A percentile compares a stretch with the other conserved stretches of the same genome.
These are phyloP conservation scores for Anableps anableps DNA, from an alignment of 2,797 vertebrate genomes.

Conservation along the genomic window DNA sequence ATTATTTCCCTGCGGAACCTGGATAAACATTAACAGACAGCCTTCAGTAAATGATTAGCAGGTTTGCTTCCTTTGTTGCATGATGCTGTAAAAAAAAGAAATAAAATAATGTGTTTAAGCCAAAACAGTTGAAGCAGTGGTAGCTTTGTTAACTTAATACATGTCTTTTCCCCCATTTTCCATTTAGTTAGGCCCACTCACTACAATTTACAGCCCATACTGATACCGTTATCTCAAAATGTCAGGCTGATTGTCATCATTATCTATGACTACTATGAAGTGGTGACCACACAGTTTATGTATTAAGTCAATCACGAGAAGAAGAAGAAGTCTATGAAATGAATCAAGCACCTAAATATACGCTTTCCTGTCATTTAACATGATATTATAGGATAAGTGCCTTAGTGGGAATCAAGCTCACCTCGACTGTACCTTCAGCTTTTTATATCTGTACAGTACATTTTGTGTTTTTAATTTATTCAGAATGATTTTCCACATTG, in stretches of 20 bases:
- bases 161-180: not conserved
- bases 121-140: slow-evolving; percentile 44
- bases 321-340: not conserved
- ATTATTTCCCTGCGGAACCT: not conserved
- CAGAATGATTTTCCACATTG: slow-evolving; percentile 43
- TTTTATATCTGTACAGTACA: slow-evolving; percentile 52
- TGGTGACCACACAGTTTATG: not conserved
- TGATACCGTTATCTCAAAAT: not conserved
- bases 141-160: not conserved
- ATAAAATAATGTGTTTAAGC: slow-evolving; percentile 48
- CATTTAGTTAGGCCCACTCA: not conserved
- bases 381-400: slow-evolving; percentile 38
- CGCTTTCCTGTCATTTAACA: not conserved
- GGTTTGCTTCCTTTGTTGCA: not conserved
- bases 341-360: not conserved
- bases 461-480: slow-evolving; percentile 37
- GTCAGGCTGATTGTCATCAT: not conserved
- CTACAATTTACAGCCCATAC: not conserved
- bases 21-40: not conserved
- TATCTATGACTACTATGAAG: not conserved
- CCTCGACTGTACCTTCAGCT: slow-evolving; percentile 29
- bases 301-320: not conserved
- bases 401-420: slow-evolving; percentile 49
- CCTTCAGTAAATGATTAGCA: not conserved
- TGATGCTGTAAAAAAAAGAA: slow-evolving; percentile 7